Conservation (phyloP, 2,888 invertebrate genomes). For the Adelphocoris suturalis region DNA sequence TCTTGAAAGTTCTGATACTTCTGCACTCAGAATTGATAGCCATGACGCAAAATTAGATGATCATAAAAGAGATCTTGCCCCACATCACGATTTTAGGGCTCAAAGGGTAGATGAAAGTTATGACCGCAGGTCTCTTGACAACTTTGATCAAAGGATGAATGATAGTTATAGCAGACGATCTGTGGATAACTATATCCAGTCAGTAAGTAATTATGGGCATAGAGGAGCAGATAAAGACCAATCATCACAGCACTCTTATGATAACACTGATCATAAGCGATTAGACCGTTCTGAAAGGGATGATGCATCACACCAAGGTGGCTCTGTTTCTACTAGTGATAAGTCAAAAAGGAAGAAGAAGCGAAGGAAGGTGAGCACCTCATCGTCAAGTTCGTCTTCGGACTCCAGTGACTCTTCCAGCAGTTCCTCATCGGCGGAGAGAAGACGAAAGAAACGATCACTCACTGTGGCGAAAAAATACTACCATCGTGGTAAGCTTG, state of each 20-base stretch:
- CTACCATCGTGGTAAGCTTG: slow-evolving; percentile 76
- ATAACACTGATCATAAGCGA: slow-evolving; percentile 3
- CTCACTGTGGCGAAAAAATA: slow-evolving; percentile 75
- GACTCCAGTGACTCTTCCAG: slow-evolving; percentile 74
- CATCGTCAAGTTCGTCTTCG: slow-evolving; percentile 67
- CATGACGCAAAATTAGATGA: neutral
- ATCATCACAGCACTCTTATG: slow-evolving; percentile 30
- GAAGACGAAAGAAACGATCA: slow-evolving; percentile 73
- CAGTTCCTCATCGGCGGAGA: slow-evolving; percentile 75
- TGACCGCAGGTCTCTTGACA: neutral
- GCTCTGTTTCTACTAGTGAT: neutral
- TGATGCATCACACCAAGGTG: slow-evolving; percentile 42
- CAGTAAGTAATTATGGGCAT: neutral
- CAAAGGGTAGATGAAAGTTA: neutral
- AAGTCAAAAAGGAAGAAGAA: slow-evolving; percentile 72
- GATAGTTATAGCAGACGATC: slow-evolving; percentile 33
- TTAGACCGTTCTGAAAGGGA: slow-evolving; percentile 8
- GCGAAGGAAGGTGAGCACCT: slow-evolving; percentile 65
- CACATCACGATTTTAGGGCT: neutral
- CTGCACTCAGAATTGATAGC: neutral
- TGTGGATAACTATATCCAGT: slow-evolving; percentile 30
- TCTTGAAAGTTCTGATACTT: neutral
- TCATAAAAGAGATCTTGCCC: neutral
- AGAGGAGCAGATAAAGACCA: neutral
- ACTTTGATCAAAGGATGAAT: slow-evolving; percentile 8